These are phyloP conservation scores for Xerus rutilus DNA, from an alignment of 2,797 vertebrate species.

Conservation along the genomic window DNA sequence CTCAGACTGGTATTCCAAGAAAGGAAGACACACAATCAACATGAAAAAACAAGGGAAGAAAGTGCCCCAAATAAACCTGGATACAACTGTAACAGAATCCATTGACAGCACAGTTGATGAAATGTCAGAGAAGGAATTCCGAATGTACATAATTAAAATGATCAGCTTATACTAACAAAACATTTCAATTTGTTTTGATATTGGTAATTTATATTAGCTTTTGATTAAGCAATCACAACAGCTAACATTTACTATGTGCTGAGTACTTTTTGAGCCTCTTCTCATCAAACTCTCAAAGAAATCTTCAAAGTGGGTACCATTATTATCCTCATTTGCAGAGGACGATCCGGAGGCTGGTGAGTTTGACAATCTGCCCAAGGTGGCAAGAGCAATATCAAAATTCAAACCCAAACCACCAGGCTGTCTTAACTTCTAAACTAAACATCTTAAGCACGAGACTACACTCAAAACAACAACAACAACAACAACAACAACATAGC, in stretches of 20 bases:
- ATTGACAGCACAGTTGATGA: too few species aligned
- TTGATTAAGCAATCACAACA: background rate
- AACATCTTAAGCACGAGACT: background rate
- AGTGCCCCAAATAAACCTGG: too few species aligned
- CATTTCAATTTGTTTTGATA: conserved; percentile 3
- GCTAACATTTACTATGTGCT: background rate
- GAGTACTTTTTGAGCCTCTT: background rate
- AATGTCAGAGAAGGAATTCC: too few species aligned
- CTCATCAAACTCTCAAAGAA: background rate
- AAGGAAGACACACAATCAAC: too few species aligned
- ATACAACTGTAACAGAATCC: too few species aligned
- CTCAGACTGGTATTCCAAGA: too few species aligned
- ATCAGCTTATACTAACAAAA: background rate
- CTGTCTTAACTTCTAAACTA: background rate
- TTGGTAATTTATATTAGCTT: background rate
- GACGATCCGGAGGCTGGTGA: background rate
- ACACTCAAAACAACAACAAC: background rate
- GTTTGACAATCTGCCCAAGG: background rate
- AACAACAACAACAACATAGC: too few species aligned
- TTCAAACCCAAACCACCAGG: background rate
- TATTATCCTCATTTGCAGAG: background rate
- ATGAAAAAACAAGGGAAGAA: too few species aligned
- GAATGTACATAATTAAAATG: too few species aligned
- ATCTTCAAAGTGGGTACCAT: background rate
- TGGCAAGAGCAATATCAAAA: background rate